Percentiles rank a stretch among this genome's conserved stretches.
Conservation (phyloP, 2,113 vertebrate genomes). For the Tretioscincus oriximinensis region DNA sequence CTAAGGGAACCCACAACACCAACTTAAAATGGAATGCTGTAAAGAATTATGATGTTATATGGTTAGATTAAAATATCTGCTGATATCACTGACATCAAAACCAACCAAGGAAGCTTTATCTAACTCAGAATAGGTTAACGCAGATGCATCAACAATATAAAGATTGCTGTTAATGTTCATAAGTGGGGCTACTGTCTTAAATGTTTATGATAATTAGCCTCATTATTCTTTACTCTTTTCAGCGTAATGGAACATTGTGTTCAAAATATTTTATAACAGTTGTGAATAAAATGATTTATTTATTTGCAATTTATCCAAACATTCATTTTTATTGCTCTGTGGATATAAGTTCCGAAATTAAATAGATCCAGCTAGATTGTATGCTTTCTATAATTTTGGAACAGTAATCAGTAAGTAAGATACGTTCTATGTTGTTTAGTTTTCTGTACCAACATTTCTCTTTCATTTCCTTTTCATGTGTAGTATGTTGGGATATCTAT, state of each 20-base stretch:
- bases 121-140: background rate
- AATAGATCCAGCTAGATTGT: background rate
- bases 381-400: background rate
- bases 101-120: background rate
- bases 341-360: too few relatives aligned
- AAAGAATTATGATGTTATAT: too few relatives aligned
- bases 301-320: background rate
- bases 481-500: background rate
- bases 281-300: background rate
- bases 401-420: rapidly evolving
- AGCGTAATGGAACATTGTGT: background rate
- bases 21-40: too few relatives aligned
- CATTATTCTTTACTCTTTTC: background rate
- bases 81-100: background rate
- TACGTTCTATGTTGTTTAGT: background rate
- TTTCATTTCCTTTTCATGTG: background rate
- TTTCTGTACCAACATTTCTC: background rate
- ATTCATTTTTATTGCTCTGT: background rate
- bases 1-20: too few relatives aligned
- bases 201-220: background rate
- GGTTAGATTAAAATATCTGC: background rate
- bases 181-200: background rate
- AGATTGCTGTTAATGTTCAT: background rate
- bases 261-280: background rate
- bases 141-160: background rate